These are phyloP conservation scores for Tetranychus urticae DNA, from an alignment of 1,140 invertebrate genomes.

Conservation along the genomic window DNA sequence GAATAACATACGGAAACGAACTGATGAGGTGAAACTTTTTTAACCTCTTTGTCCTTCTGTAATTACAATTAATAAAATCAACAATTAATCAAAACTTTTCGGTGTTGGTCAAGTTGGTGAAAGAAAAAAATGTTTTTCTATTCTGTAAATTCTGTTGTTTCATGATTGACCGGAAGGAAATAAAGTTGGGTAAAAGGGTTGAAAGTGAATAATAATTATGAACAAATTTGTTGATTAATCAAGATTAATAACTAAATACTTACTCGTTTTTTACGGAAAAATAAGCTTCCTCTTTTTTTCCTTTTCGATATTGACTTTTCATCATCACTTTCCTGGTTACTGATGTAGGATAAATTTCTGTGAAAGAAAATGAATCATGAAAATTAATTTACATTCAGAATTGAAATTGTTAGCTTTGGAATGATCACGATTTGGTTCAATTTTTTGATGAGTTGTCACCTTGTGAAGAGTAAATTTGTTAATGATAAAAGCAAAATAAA, in stretches of 20 bases:
- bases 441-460: too few species aligned
- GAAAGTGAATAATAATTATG: neutral
- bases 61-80: conserved; percentile 18
- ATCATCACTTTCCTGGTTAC: conserved; percentile 25
- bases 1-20: conserved; percentile 46
- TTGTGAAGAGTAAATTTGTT: too few species aligned
- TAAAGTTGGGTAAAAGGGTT: too few species aligned
- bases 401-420: too few species aligned
- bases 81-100: neutral
- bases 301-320: conserved; percentile 55
- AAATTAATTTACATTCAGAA: too few species aligned
- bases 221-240: neutral
- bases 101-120: neutral
- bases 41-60: conserved; percentile 24
- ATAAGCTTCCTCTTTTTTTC: conserved; percentile 52
- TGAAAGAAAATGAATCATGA: too few species aligned
- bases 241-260: conserved; percentile 2
- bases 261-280: conserved; percentile 68
- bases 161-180: too few species aligned
- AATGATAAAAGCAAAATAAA: too few species aligned
- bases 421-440: too few species aligned
- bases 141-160: too few species aligned
- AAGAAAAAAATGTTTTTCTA: neutral
- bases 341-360: conserved; percentile 8
- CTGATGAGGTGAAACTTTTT: conserved; percentile 38